Conservation (phyloP, 2,888 invertebrate genomes). For the Podotricha telesiphe region DNA sequence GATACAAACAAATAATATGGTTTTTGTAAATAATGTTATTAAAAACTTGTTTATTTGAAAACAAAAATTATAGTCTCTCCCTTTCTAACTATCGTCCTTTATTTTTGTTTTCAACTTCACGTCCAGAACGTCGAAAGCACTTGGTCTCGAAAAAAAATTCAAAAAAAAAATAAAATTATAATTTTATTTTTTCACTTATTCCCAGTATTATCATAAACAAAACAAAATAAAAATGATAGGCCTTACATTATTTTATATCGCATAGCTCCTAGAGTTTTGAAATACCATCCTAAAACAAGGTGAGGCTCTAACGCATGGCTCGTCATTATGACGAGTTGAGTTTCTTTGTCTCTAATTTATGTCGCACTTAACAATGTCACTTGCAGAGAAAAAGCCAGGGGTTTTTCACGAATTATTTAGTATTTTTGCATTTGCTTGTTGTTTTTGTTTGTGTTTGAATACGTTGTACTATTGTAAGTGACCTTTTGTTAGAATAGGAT, state of each 20-base stretch:
- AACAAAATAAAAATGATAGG: too few species aligned
- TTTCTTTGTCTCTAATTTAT: conserved; percentile 39
- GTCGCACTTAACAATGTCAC: conserved; percentile 33
- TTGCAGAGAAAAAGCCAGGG: conserved; percentile 22
- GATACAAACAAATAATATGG: too few species aligned
- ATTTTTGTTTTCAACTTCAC: too few species aligned
- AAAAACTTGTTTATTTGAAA: too few species aligned
- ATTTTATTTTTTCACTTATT: too few species aligned
- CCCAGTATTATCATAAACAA: too few species aligned
- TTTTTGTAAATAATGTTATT: too few species aligned
- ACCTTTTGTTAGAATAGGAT: conserved; percentile 10
- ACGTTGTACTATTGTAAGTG: conserved; percentile 18
- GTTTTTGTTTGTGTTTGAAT: conserved; percentile 23
- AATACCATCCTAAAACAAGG: conserved; percentile 11
- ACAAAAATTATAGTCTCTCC: too few species aligned
- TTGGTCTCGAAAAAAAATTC: too few species aligned
- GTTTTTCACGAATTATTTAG: conserved; percentile 26
- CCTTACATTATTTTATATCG: neutral
- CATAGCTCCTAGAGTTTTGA: neutral
- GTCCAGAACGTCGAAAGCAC: too few species aligned
- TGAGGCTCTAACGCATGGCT: conserved; percentile 28
- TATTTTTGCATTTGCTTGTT: conserved; percentile 18
- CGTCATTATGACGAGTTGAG: conserved; percentile 38
- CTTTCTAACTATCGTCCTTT: too few species aligned
- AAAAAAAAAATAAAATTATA: too few species aligned